These are phyloP conservation scores for Mionectes macconnelli DNA, from an alignment of 2,113 vertebrate species.

Conservation along the genomic window DNA sequence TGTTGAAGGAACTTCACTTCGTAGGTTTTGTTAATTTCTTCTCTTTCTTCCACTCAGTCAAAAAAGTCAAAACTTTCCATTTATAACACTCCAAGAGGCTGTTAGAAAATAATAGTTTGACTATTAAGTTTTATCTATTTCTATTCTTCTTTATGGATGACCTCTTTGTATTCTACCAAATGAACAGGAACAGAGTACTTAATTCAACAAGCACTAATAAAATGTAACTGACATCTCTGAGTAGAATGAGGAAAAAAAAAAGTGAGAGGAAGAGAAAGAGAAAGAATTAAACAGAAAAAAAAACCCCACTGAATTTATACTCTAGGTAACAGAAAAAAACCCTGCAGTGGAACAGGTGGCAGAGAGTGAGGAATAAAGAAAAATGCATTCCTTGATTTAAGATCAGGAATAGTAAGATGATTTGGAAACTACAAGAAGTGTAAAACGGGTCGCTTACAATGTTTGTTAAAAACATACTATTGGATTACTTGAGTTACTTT, in stretches of 20 bases:
- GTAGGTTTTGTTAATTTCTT: not conserved
- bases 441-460: not conserved
- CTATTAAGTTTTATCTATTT: not conserved
- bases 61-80: not conserved
- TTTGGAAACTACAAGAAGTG: not conserved
- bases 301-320: not conserved
- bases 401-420: not conserved
- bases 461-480: not conserved
- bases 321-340: not conserved
- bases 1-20: not conserved
- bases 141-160: not conserved
- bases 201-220: not conserved
- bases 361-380: not conserved
- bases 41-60: not conserved
- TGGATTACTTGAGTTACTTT: not conserved
- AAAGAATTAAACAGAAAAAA: accelerated
- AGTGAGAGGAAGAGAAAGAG: not conserved
- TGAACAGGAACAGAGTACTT: not conserved
- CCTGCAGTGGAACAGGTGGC: not conserved
- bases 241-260: not conserved
- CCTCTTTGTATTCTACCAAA: not conserved
- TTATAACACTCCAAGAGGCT: not conserved
- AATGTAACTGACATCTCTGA: not conserved
- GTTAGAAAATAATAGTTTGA: not conserved
- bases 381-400: not conserved